Evolutionary conservation across 2,113 vertebrate genomes (phyloP), one percentile per base, ranked within the genome.

Genomic region (Hyperoodon ampullatus): DNA sequence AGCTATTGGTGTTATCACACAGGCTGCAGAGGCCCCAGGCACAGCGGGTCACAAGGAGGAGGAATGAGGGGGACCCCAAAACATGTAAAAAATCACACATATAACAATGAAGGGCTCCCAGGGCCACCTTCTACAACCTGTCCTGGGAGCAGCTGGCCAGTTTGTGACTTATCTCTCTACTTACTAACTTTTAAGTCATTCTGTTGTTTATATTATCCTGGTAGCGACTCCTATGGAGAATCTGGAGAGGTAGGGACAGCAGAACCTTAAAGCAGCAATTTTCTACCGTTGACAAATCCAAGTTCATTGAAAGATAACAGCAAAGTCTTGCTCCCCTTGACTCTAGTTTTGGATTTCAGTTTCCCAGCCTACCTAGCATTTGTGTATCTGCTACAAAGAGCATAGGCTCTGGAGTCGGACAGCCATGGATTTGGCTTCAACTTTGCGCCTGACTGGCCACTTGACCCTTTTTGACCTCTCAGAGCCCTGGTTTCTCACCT

Each of bases 371-470:
- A 9, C 0, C 23, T 9, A 35, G 61, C 23, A 4, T 50, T 47
- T 21, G 16, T 5, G 42, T 26, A 12, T 65, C 30, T 33, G 33
- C 24, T 4, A 39, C 18, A 15, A 71, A 55, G 39, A 5, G 4
- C 3, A 3, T 0, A 9, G 26, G 18, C 1, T 11, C 28, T 8
- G n/a, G 10, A 9, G 44, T 16, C 0, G 18, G 39, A n/a, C 3
- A 4, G 47, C 15, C 11, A 6, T 14, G 15, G 18, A 21, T n/a
- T 42, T 28, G 35, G 50, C 16, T 47, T 74, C 0, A 23, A 39
- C 12, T 47, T 61, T n/a, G 50, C 1, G 23, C 11, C 6, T 3
- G 13, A 5, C 28, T 39, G 88, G 55, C 7, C 16, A 4, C 3
- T 39, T 21, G 44, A n/a, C 4, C n/a, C 10, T 12, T 21, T 61